Percentiles rank a stretch among this genome's conserved stretches.
Conservation (phyloP, 2,797 vertebrate genomes). For the Chiloscyllium punctatum region DNA sequence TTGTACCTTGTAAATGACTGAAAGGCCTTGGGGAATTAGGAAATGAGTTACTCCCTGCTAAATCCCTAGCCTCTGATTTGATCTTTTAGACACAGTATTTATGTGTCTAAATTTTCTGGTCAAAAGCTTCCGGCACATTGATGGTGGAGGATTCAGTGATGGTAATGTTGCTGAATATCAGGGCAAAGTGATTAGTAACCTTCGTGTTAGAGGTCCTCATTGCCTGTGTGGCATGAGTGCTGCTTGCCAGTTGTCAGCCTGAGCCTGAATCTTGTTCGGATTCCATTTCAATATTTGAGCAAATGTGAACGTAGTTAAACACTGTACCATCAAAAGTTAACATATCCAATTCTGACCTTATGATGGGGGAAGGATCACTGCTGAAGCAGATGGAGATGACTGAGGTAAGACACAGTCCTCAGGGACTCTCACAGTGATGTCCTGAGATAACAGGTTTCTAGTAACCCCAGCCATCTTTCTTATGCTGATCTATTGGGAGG, state of each 20-base stretch:
- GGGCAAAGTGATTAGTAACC: not conserved
- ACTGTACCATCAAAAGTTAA: not conserved
- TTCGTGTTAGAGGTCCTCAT: not conserved
- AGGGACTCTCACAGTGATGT: not conserved
- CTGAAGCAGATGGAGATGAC: not conserved
- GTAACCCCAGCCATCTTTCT: not conserved
- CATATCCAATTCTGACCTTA: not conserved
- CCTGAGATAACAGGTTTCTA: not conserved
- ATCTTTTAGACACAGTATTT: not conserved
- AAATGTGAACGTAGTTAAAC: not conserved
- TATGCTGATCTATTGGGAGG: not conserved
- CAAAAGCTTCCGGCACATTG: not conserved
- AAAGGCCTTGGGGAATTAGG: not conserved
- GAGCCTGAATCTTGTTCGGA: not conserved
- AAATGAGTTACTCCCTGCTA: not conserved
- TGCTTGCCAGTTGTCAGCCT: not conserved
- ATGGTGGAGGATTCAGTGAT: not conserved
- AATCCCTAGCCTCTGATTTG: not conserved
- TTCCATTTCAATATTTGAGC: not conserved
- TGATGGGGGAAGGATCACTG: not conserved
- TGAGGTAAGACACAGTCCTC: not conserved
- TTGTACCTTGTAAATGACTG: not conserved
- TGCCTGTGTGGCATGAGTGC: not conserved
- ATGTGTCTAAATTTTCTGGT: not conserved
- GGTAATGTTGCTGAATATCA: not conserved